These are phyloP conservation scores for Chondrilla cf. caribensis DNA, from an alignment of 37 sponge, comb jelly and placozoan species.

Conservation along the genomic window DNA sequence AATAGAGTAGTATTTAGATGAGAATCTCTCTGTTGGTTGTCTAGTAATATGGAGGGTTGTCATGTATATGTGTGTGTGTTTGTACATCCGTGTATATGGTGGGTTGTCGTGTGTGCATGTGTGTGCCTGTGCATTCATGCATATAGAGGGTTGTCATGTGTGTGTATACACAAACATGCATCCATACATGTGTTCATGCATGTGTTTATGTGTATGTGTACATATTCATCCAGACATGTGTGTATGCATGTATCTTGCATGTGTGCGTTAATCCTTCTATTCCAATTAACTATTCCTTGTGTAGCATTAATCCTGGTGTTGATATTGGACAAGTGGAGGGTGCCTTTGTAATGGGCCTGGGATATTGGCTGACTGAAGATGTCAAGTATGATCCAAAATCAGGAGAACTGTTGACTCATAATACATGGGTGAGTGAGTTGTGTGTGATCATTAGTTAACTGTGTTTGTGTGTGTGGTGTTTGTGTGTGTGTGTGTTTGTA, in stretches of 20 bases:
- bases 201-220: neutral
- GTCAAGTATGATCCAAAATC: slow-evolving; percentile 50
- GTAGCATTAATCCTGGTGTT: slow-evolving; percentile 80
- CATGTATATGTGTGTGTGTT: too few species aligned
- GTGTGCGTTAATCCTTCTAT: neutral
- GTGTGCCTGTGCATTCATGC: too few species aligned
- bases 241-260: neutral
- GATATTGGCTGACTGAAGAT: slow-evolving; percentile 79
- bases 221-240: neutral
- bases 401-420: slow-evolving; percentile 67
- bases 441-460: neutral
- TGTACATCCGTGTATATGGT: too few species aligned
- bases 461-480: too few species aligned
- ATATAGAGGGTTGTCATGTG: too few species aligned
- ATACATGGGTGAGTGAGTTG: slow-evolving; percentile 89
- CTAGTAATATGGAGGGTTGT: too few species aligned
- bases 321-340: slow-evolving; percentile 87
- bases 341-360: slow-evolving; percentile 81
- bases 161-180: neutral
- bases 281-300: too few species aligned
- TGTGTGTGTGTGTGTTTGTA: too few species aligned
- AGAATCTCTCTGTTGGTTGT: too few species aligned
- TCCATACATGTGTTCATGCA: too few species aligned
- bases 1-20: too few species aligned
- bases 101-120: too few species aligned